Conservation (phyloP, 2,888 invertebrate species). For the Serripes groenlandicus region DNA sequence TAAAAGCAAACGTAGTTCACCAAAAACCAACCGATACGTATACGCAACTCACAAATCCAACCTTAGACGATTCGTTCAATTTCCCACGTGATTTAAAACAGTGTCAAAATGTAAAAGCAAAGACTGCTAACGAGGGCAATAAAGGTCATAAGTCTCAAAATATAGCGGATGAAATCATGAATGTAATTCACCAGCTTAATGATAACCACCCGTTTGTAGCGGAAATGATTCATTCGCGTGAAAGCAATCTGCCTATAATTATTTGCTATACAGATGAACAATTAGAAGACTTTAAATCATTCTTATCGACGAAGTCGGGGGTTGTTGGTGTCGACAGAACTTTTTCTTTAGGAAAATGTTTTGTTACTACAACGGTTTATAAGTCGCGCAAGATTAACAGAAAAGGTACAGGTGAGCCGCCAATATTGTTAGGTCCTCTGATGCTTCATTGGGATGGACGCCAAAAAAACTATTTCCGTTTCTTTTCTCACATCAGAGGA, state of each 20-base stretch:
- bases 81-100: slow-evolving; percentile 18
- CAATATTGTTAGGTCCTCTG: neutral
- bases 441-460: neutral
- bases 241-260: slow-evolving; percentile 3
- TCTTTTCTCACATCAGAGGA: neutral
- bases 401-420: neutral
- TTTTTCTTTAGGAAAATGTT: neutral
- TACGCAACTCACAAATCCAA: neutral
- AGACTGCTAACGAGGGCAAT: neutral
- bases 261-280: slow-evolving; percentile 33
- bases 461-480: neutral
- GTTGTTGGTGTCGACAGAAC: slow-evolving; percentile 10
- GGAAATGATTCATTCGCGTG: neutral
- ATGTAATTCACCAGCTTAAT: slow-evolving; percentile 3
- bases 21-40: neutral
- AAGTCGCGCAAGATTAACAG: neutral
- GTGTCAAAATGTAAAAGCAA: slow-evolving; percentile 13
- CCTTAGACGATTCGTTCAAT: neutral
- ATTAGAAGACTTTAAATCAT: slow-evolving; percentile 11
- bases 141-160: neutral
- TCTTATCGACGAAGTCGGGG: neutral
- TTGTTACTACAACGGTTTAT: neutral
- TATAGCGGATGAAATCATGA: slow-evolving; percentile 1
- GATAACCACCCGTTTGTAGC: slow-evolving; percentile 12
- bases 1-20: neutral